Evolutionary conservation across 2,113 vertebrate genomes (phyloP).

Genomic region (Istiophorus platypterus): DNA sequence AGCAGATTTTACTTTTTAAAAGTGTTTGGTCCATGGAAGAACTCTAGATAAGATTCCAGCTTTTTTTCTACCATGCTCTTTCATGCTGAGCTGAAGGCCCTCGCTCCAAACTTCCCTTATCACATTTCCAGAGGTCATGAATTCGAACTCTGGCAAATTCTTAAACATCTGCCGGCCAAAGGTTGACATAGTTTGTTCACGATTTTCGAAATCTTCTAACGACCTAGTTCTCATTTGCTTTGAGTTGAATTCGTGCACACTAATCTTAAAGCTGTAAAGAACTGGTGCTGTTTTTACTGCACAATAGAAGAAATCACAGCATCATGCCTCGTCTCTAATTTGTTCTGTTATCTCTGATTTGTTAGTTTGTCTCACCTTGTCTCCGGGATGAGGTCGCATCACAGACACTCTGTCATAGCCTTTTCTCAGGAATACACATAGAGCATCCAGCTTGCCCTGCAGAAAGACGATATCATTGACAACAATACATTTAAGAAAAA

Average conservation of each 20-base stretch:
- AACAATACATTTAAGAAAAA: not conserved
- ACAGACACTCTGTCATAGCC: slow-evolving; percentile 96
- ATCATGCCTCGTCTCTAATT: not conserved
- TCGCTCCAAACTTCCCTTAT: slow-evolving; percentile 5
- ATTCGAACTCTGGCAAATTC: slow-evolving; percentile 24
- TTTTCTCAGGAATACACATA: slow-evolving; percentile 92
- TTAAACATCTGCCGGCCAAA: slow-evolving; percentile 32
- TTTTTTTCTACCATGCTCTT: slow-evolving; percentile 15
- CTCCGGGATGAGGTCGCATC: slow-evolving; percentile 97
- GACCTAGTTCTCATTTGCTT: slow-evolving; percentile 4
- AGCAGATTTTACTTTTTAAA: slow-evolving; percentile 69
- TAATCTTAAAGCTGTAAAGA: slow-evolving; percentile 4
- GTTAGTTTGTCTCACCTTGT: slow-evolving; percentile 87
- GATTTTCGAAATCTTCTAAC: slow-evolving; percentile 7
- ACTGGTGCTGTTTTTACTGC: slow-evolving; percentile 13
- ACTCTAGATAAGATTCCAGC: slow-evolving; percentile 12
- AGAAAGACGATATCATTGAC: slow-evolving; percentile 16
- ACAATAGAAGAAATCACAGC: not conserved
- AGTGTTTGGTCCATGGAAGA: not conserved
- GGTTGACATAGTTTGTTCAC: slow-evolving; percentile 15
- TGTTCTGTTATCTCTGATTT: not conserved
- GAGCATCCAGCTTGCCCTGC: slow-evolving; percentile 95
- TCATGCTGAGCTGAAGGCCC: not conserved
- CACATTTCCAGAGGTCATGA: slow-evolving; percentile 17
- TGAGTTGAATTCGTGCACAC: not conserved